Percentiles rank a stretch among this genome's conserved stretches.
Conservation (phyloP, 2,888 invertebrate species). For the Dolichomitus sp. region DNA sequence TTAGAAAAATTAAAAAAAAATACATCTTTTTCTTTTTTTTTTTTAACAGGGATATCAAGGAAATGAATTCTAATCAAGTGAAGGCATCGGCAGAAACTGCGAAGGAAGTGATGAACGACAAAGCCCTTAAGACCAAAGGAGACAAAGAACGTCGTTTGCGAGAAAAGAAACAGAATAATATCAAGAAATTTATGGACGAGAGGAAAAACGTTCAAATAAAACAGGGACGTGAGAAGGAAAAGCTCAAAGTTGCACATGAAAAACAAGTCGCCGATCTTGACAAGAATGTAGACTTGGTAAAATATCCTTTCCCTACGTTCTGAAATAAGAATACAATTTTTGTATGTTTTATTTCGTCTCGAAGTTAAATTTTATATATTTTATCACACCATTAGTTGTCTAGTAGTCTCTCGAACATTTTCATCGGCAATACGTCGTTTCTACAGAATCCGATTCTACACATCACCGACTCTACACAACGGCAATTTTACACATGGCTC, state of each 20-base stretch:
- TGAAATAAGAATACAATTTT: neutral
- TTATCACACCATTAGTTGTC: too few species aligned
- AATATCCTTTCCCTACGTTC: neutral
- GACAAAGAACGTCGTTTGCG: conserved; percentile 89
- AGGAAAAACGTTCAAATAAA: conserved; percentile 88
- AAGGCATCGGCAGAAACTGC: conserved; percentile 90
- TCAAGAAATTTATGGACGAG: conserved; percentile 90
- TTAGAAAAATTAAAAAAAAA: too few species aligned
- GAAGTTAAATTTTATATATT: neutral
- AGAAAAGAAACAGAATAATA: conserved; percentile 89
- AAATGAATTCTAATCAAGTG: conserved; percentile 89
- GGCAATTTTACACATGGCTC: too few species aligned
- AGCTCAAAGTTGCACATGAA: conserved; percentile 88
- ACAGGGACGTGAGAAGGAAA: conserved; percentile 88
- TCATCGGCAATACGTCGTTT: too few species aligned
- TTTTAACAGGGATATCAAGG: conserved; percentile 88
- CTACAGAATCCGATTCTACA: too few species aligned
- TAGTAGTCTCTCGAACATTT: too few species aligned
- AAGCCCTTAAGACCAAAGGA: conserved; percentile 90
- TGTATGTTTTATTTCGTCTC: neutral
- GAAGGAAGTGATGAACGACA: conserved; percentile 89
- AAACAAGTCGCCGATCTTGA: conserved; percentile 87
- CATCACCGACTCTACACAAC: too few species aligned
- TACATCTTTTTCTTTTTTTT: neutral
- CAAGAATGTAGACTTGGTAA: conserved; percentile 85